Evolutionary conservation across 2,888 invertebrate genomes (phyloP).

Genomic region (Campaea margaritaria): DNA sequence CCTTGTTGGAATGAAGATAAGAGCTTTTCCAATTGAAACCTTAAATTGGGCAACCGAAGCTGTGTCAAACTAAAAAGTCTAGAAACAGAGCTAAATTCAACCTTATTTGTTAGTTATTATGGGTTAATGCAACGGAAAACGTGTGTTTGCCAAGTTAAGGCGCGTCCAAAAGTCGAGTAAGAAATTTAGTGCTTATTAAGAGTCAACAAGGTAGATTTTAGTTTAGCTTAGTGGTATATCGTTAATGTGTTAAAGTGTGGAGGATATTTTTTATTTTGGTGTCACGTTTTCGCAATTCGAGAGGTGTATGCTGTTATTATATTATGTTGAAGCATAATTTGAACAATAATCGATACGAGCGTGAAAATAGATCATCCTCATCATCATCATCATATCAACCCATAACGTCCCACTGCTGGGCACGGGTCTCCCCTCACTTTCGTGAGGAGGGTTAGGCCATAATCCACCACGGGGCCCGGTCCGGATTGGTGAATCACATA

Average conservation of each 20-base stretch:
- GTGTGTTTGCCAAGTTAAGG: neutral
- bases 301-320: conserved; percentile 49
- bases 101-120: conserved; percentile 20
- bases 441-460: too few species aligned
- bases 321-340: conserved; percentile 34
- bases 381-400: too few species aligned
- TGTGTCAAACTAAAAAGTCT: conserved; percentile 6
- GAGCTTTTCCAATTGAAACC: conserved; percentile 8
- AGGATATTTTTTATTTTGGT: conserved; percentile 54
- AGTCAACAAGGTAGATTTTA: conserved; percentile 13
- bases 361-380: too few species aligned
- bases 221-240: conserved; percentile 17
- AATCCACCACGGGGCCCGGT: too few species aligned
- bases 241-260: conserved; percentile 46
- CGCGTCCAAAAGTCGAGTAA: neutral
- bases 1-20: conserved; percentile 28
- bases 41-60: neutral
- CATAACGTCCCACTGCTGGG: too few species aligned
- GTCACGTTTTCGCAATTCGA: conserved; percentile 59
- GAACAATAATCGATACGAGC: conserved; percentile 6
- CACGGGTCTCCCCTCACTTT: too few species aligned
- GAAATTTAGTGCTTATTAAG: conserved; percentile 22
- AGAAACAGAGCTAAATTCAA: conserved; percentile 22
- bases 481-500: too few species aligned
- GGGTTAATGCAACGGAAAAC: conserved; percentile 8